Evolutionary conservation across 2,113 vertebrate species (phyloP).

Genomic region (Channa maculata): DNA sequence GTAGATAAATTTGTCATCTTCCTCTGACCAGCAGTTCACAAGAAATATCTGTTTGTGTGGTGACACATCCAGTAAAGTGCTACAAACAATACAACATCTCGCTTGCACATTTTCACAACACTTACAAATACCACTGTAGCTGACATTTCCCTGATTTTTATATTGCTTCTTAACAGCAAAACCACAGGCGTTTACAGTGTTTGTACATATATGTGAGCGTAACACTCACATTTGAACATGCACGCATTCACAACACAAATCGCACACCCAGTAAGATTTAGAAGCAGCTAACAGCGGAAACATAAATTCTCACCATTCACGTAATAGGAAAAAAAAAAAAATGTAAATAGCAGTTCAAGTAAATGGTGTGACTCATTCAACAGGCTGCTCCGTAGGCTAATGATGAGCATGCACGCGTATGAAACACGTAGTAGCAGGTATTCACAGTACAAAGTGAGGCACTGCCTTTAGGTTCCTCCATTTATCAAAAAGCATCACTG

Average conservation of each 20-base stretch:
- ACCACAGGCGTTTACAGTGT: constrained; percentile 34
- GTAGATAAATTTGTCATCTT: not conserved
- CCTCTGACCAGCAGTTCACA: constrained; percentile 70
- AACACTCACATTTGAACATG: constrained; percentile 3
- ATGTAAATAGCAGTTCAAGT: constrained; percentile 60
- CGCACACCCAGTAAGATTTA: not conserved
- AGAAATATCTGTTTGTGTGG: constrained; percentile 5
- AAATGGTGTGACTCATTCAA: constrained; percentile 33
- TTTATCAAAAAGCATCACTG: not conserved
- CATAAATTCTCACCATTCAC: not conserved
- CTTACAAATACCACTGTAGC: not conserved
- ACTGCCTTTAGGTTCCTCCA: not conserved
- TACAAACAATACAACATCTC: constrained; percentile 28
- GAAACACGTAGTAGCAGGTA: constrained; percentile 6
- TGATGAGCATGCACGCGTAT: constrained; percentile 31
- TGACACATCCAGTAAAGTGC: constrained; percentile 15
- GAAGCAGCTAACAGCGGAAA: constrained; percentile 25
- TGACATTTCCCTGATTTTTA: constrained; percentile 56
- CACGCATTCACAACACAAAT: constrained; percentile 3
- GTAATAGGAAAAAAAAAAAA: not conserved
- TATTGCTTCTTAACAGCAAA: constrained; percentile 24
- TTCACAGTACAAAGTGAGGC: constrained; percentile 42
- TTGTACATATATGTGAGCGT: not conserved
- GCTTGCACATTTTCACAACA: constrained; percentile 45
- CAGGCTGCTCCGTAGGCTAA: constrained; percentile 34